Conservation (phyloP, 1,140 invertebrate species). For the Trichogramma pretiosum region DNA sequence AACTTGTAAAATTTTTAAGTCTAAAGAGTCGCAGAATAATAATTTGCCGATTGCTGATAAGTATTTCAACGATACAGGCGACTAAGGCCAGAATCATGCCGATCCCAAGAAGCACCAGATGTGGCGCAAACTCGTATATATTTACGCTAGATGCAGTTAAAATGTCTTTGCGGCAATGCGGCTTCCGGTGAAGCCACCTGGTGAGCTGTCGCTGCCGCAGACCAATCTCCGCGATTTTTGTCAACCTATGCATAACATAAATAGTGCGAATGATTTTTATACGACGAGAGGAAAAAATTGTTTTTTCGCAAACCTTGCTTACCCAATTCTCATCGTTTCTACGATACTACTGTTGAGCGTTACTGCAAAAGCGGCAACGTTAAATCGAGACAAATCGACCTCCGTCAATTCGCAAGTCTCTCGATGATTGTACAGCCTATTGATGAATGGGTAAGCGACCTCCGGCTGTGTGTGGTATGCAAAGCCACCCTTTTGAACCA, state of each 20-base stretch:
- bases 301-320: background rate
- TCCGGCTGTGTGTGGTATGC: constrained; percentile 24
- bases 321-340: constrained; percentile 9
- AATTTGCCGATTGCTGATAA: background rate
- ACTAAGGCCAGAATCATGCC: background rate
- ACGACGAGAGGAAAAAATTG: background rate
- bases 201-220: constrained; percentile 18
- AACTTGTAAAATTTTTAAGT: too few species aligned
- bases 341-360: background rate
- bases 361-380: background rate
- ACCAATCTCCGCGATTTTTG: constrained; percentile 1
- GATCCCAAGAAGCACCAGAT: background rate
- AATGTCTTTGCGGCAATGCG: constrained; percentile 19
- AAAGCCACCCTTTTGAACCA: constrained; percentile 19
- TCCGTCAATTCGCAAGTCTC: constrained; percentile 24
- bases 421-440: constrained; percentile 20
- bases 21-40: too few species aligned
- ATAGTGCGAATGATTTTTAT: background rate
- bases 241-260: background rate
- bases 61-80: background rate
- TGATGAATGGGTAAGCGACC: constrained; percentile 20
- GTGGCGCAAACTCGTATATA: constrained; percentile 1
- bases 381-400: background rate
- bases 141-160: constrained; percentile 16
- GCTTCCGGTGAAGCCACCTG: constrained; percentile 24